These are phyloP conservation scores for Tetrao urogallus DNA, from an alignment of 2,113 vertebrate species.

Conservation along the genomic window DNA sequence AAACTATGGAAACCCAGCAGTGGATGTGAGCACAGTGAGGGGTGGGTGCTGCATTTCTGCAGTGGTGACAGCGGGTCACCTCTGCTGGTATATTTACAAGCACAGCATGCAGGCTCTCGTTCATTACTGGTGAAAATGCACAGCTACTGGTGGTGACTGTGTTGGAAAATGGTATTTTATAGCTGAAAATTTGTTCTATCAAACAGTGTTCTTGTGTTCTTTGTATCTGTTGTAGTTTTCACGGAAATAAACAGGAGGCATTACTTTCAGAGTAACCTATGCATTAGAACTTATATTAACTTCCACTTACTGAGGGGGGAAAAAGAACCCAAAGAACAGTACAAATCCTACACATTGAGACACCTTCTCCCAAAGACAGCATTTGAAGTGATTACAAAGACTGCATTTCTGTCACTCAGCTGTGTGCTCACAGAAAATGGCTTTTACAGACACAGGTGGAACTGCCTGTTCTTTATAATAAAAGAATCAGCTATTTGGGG, in stretches of 20 bases:
- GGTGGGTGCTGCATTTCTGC: not conserved
- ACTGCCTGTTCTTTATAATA: constrained; percentile 1
- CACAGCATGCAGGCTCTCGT: not conserved
- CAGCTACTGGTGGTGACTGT: not conserved
- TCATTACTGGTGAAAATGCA: not conserved
- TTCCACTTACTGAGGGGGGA: not conserved
- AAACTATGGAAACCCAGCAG: not conserved
- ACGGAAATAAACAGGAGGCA: not conserved
- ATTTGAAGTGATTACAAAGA: not conserved
- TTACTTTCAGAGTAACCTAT: not conserved
- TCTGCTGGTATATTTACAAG: no score
- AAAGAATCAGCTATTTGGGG: constrained; percentile 25
- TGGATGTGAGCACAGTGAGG: not conserved
- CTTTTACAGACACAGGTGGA: not conserved
- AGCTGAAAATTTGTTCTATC: not conserved
- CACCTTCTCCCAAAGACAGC: not conserved
- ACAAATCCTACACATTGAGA: not conserved
- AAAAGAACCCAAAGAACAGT: not conserved
- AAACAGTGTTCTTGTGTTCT: not conserved
- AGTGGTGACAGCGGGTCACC: not conserved
- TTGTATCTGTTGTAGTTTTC: not conserved
- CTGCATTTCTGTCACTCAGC: not conserved
- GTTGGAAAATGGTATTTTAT: not conserved
- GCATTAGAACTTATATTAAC: not conserved
- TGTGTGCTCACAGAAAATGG: not conserved